Evolutionary conservation across 2,797 vertebrate genomes (phyloP), one percentile per base, ranked within the genome.

Genomic region (Hypotaenidia philippensis): DNA sequence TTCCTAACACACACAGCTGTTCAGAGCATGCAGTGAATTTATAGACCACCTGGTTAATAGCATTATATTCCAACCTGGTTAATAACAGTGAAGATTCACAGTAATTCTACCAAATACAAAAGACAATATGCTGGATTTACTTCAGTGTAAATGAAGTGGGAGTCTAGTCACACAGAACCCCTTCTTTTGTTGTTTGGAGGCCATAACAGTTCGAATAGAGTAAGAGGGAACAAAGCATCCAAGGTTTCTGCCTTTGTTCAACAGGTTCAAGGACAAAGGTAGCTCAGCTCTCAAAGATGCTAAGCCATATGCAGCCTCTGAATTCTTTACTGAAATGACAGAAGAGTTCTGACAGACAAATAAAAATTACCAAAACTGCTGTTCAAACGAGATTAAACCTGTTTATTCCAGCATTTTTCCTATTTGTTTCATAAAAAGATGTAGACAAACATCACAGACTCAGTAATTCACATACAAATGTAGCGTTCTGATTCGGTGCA

Each of bases 181-280:
- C 45, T 86, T 71, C 75, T 87, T 77, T 57, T 64, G n/a, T 34
- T 69, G 50, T 92, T 65, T 69, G 68, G 55, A 95, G 63, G 55
- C 41, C 49, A 47, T 57, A 45, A 38, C 15, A 44, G 41, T 70
- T 90, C 5, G 6, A 81, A 69, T 49, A 74, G 40, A 90, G 3
- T 32, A 78, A 27, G 27, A 78, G 21, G 61, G 78, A 94, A 95
- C 76, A 89, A 90, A 91, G n/a, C 3, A 11, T 83, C 57, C 93
- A 75, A 80, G 50, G 60, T 68, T 90, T 87, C 83, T 92, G 72
- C 38, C 52, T 91, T 83, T 61, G 47, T 79, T 94, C 59, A 52
- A 85, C 57, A 94, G 70, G 87, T 78, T 90, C 85, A 92, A 94
- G 93, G 94, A 93, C 64, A 70, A 92, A 92, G 75, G 70, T 65